These are phyloP conservation scores for Melipona bicolor DNA, from an alignment of 2,888 invertebrate species.

Conservation along the genomic window DNA sequence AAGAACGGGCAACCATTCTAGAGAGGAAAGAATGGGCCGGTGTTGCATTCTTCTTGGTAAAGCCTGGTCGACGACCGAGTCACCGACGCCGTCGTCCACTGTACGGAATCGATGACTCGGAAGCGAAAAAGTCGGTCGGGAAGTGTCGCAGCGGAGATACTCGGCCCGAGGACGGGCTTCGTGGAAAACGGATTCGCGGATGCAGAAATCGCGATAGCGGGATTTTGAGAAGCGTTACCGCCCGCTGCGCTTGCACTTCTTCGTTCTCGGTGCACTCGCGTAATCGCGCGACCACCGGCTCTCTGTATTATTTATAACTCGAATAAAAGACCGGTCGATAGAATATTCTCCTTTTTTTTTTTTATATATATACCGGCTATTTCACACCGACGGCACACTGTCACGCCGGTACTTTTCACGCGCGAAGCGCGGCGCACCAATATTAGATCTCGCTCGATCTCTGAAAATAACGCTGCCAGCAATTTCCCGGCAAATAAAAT, in stretches of 20 bases:
- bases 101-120: conserved; percentile 65
- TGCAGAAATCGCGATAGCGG: conserved; percentile 21
- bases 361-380: background rate
- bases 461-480: background rate
- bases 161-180: background rate
- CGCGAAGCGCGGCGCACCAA: background rate
- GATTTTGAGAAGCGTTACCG: background rate
- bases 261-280: background rate
- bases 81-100: conserved; percentile 56
- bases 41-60: conserved; percentile 36
- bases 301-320: conserved; percentile 33
- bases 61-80: conserved; percentile 48
- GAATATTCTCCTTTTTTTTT: background rate
- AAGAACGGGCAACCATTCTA: background rate
- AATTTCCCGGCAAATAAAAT: background rate
- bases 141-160: conserved; percentile 22
- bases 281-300: background rate
- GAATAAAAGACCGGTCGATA: conserved; percentile 29
- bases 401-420: background rate
- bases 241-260: background rate
- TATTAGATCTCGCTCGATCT: background rate
- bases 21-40: conserved; percentile 8
- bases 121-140: conserved; percentile 51
- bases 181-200: background rate
- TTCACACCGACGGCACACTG: background rate